These are phyloP conservation scores for Ladona fulva DNA, from an alignment of 1,140 invertebrate genomes.

Conservation along the genomic window DNA sequence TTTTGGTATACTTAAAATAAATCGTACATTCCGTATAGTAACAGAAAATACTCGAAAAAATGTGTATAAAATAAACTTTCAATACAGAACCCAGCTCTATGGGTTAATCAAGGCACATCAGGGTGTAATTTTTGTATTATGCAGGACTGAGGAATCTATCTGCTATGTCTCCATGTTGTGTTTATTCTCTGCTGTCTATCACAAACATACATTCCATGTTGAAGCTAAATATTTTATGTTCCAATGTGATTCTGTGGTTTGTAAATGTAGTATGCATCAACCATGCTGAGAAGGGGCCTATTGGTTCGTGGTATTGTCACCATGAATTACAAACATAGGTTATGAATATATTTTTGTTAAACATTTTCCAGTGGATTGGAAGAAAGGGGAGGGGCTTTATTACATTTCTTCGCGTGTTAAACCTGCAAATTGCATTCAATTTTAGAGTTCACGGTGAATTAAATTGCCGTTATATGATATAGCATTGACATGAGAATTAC, in stretches of 20 bases:
- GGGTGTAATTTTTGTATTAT: neutral
- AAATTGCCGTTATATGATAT: no score
- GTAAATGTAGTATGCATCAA: neutral
- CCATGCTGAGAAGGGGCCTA: neutral
- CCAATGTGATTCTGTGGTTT: neutral
- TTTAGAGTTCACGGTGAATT: neutral
- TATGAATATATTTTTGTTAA: conserved; percentile 9
- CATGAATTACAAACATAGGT: neutral
- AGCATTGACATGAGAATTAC: no score
- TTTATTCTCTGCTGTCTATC: no score
- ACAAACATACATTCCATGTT: no score
- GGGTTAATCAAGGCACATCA: neutral
- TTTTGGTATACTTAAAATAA: no score
- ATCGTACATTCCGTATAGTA: no score
- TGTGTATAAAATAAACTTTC: no score
- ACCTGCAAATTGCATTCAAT: neutral
- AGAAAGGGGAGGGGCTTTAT: neutral
- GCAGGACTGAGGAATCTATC: no score
- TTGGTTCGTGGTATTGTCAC: neutral
- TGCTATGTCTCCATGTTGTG: no score
- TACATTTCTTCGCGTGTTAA: neutral
- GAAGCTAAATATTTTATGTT: no score
- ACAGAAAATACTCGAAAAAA: no score
- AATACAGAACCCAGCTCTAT: no score
- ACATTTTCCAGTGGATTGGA: neutral